These are phyloP conservation scores for Catagonus wagneri DNA, from an alignment of 2,113 vertebrate species.

Conservation along the genomic window DNA sequence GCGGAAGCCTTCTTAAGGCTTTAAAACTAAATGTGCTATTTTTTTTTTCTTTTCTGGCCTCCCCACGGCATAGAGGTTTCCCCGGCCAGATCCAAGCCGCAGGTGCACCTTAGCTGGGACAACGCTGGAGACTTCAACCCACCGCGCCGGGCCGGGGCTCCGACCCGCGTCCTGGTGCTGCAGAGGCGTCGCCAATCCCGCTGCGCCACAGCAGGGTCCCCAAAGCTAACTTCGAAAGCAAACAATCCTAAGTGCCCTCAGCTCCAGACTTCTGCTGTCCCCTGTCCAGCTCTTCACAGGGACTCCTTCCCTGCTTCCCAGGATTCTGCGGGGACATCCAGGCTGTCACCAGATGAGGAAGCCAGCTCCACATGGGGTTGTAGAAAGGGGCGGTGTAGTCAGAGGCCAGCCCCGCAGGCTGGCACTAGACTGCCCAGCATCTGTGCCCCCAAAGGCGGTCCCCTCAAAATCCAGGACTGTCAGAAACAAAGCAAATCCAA, in stretches of 20 bases:
- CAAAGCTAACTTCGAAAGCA: not conserved
- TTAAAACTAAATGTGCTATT: not conserved
- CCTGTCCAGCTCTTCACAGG: not conserved
- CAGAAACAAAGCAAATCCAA: not conserved
- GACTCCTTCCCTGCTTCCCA: not conserved
- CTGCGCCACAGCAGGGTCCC: too few relatives aligned
- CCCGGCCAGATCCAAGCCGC: too few relatives aligned
- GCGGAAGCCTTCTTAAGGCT: not conserved
- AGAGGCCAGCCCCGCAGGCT: not conserved
- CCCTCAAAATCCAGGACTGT: not conserved
- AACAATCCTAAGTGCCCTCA: not conserved
- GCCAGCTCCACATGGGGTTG: not conserved
- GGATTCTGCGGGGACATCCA: fast-evolving
- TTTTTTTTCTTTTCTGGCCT: too few relatives aligned
- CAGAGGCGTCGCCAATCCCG: too few relatives aligned
- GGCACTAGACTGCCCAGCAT: not conserved
- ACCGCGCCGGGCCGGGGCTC: too few relatives aligned
- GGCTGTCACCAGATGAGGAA: not conserved
- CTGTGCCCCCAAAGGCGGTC: not conserved
- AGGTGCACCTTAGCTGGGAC: too few relatives aligned
- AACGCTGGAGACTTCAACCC: too few relatives aligned
- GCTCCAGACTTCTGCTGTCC: not conserved
- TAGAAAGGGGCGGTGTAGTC: not conserved
- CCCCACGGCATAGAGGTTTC: too few relatives aligned
- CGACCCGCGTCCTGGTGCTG: too few relatives aligned